phyloP scores from a whole-genome alignment of 2,113 vertebrate species.

The Podilymbus podiceps region DNA sequence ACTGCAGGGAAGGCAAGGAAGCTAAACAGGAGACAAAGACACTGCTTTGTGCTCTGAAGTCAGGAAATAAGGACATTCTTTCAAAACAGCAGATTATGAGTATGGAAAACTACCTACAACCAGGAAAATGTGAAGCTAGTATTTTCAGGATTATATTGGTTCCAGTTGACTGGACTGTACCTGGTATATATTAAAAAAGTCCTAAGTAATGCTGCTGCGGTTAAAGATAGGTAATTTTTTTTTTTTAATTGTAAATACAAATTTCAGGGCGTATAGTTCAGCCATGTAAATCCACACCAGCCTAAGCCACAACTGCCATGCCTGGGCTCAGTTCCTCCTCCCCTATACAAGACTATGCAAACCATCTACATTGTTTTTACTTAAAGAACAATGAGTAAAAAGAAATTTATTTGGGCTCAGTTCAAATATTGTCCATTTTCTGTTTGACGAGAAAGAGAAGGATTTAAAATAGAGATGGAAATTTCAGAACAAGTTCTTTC shows the following conservation, averaged over 20 bases:
- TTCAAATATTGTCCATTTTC: not conserved
- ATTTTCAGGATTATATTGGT: slow-evolving; percentile 53
- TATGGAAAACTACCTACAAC: slow-evolving; percentile 49
- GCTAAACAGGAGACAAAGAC: slow-evolving; percentile 27
- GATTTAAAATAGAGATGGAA: not conserved
- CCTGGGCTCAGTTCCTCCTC: not conserved
- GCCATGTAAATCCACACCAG: not conserved
- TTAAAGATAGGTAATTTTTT: not conserved
- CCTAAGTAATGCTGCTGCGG: not conserved
- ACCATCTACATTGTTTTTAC: not conserved
- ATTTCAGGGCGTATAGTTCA: slow-evolving; percentile 7
- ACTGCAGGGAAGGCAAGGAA: not conserved
- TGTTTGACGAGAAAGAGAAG: not conserved
- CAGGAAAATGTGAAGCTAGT: slow-evolving; percentile 37
- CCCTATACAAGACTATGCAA: not conserved
- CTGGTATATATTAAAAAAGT: slow-evolving; percentile 45
- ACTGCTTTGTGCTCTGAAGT: slow-evolving; percentile 31
- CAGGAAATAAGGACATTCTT: slow-evolving; percentile 52
- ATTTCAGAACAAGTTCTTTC: not conserved
- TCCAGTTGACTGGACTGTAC: slow-evolving; percentile 51
- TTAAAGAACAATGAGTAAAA: not conserved
- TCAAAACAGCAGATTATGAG: slow-evolving; percentile 9
- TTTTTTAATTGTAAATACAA: slow-evolving; percentile 10
- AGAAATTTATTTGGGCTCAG: not conserved
- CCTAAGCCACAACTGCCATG: not conserved